Base-by-base conservation (phyloP, 2,888 invertebrate genomes). In the Ypsolopha sequella region DNA sequence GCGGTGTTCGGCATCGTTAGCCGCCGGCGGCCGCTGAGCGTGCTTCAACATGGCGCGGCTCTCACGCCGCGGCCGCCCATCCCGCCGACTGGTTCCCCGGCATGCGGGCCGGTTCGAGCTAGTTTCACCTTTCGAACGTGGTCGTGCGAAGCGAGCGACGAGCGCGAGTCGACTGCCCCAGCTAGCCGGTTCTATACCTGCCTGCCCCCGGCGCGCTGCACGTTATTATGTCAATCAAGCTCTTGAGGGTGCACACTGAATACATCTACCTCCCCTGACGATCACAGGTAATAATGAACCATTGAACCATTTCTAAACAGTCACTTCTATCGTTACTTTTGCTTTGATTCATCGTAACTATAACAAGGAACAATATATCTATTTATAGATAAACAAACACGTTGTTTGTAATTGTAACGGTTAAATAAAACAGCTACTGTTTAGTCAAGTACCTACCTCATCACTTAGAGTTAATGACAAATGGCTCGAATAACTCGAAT, bases 31-130 rank as follows among this genome's bases (percentile, higher is more conserved):
- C 84, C 85, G 84, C 84, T 87, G 87, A 74, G 92, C 91, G 87
- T 92, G 92, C 84, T 92, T 92, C 89, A 92, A 89, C 92, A 92
- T 92, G 79, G 73, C 81, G 78, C 66, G 65, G 67, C 70, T 73
- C 75, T 76, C 72, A 74, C 76, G 70, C 76, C 69, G 70, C 63
- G 64, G 69, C 24, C 24, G 24, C 70, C 79, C 84, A 82, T 82
- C 73, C 68, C 73, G 74, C 71, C 77, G 78, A 77, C 77, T 74
- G 76, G 75, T 74, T 74, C 63, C 62, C 71, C 70, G 72, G 70
- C 82, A 81, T 81, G 64, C 70, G 69, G 64, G 68, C 74, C 72
- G 71, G 69, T 68, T 66, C 58, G 34, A 49, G 53, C 51, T 48
- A 24, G 24, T 24, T 24, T 38, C 44, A 38, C 35, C 24, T 24